phyloP scores from a whole-genome alignment of 2,888 invertebrate genomes.

The Sinentomon sp. region DNA sequence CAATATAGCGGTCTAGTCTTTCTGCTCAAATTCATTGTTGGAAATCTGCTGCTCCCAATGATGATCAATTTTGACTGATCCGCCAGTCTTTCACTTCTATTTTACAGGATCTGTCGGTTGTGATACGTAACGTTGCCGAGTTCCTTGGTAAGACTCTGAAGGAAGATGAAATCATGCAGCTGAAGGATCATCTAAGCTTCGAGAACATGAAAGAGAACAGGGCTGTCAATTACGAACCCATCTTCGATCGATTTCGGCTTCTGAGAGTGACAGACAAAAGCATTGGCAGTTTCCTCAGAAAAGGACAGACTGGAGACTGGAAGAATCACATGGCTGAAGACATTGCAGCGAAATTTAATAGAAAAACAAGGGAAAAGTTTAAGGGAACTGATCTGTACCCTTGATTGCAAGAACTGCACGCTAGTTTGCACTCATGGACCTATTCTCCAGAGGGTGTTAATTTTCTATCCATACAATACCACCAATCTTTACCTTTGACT shows the following conservation, averaged over 20 bases:
- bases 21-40: too few relatives aligned
- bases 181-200: slow-evolving; percentile 30
- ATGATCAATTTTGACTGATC: too few relatives aligned
- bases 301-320: slow-evolving; percentile 22
- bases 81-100: too few relatives aligned
- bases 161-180: slow-evolving; percentile 22
- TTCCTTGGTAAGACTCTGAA: slow-evolving; percentile 26
- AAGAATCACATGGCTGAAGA: slow-evolving; percentile 21
- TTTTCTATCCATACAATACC: too few relatives aligned
- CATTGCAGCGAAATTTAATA: slow-evolving; percentile 21
- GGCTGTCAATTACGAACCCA: slow-evolving; percentile 27
- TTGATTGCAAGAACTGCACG: too few relatives aligned
- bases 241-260: slow-evolving; percentile 5
- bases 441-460: too few relatives aligned
- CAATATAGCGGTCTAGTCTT: too few relatives aligned
- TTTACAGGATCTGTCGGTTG: slow-evolving; percentile 24
- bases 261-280: background rate
- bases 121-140: slow-evolving; percentile 25
- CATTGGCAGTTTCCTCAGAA: slow-evolving; percentile 7
- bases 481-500: too few relatives aligned
- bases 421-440: too few relatives aligned
- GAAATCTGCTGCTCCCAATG: too few relatives aligned
- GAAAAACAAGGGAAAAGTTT: slow-evolving; percentile 15
- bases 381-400: slow-evolving; percentile 17
- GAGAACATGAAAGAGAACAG: slow-evolving; percentile 31